Base-by-base conservation (phyloP, 2,113 vertebrate genomes). In the Microtus pennsylvanicus region DNA sequence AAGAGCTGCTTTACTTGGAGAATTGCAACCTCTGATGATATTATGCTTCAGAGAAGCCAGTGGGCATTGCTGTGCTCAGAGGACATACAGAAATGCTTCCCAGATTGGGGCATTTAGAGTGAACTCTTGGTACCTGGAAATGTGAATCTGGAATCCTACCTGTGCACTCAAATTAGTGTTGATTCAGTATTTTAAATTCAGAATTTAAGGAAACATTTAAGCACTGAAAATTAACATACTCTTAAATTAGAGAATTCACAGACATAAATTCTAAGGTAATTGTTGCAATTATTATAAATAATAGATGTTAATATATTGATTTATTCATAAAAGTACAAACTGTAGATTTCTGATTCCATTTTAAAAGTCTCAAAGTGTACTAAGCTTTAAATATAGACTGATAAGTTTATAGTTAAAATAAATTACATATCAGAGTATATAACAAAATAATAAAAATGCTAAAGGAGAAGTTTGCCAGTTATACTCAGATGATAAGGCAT, bases 1-100 rank as follows among this genome's bases (percentile, higher is more conserved):
- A 99, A 99, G 99, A 99, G 99, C 99, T 99, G 98, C 99, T 99
- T 98, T 99, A 99, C 98, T 99, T 99, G 98, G 99, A 99, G 98
- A 99, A 99, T 99, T 99, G 99, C 98, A 99, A 97, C 99, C 99
- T 97, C 99, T 99, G 98, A 99, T 99, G 99, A 98, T 99, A 97
- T 99, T 99, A 98, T 99, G 99, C 98, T 99, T 99, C 99, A 99
- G 99, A 98, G 99, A 99, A 97, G 98, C 99, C 99, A 99, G 99
- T 94, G 99, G 99, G 97, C 99, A 99, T 98, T 99, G 99, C 99
- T 99, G 99, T 96, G 98, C 99, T 98, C 99, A 99, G 98, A 99
- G 99, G 98, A 97, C 93, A 89, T 95, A 88, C 74, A 91, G 52
- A 16, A 98, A 98, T 96, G 97, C 97, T 97, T 96, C 96, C 90